phyloP scores from a whole-genome alignment of 2,888 invertebrate genomes.

The Theodoxus fluviatilis region DNA sequence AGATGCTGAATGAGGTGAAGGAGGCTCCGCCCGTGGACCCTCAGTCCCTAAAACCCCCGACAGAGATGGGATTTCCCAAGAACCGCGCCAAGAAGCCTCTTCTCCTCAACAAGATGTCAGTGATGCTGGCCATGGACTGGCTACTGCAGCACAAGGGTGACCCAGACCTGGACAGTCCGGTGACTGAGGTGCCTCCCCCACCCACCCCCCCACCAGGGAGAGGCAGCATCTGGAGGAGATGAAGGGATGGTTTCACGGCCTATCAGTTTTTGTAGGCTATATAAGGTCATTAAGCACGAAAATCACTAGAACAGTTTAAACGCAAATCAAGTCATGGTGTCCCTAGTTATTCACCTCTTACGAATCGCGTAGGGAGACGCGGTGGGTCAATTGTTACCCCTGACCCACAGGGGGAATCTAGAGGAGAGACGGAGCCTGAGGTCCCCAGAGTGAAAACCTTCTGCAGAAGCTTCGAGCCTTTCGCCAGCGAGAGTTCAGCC shows the following conservation, averaged over 20 bases:
- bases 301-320: too few species aligned
- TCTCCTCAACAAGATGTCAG: constrained; percentile 66
- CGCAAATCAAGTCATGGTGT: too few species aligned
- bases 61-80: constrained; percentile 74
- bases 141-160: constrained; percentile 69
- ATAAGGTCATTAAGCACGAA: too few species aligned
- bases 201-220: too few species aligned
- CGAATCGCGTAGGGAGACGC: too few species aligned
- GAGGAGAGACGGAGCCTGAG: constrained; percentile 36
- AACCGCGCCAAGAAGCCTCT: constrained; percentile 71
- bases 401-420: constrained; percentile 32
- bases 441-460: constrained; percentile 50
- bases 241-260: too few species aligned
- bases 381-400: too few species aligned
- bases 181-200: too few species aligned
- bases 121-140: constrained; percentile 72
- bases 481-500: constrained; percentile 62
- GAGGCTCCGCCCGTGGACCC: too few species aligned
- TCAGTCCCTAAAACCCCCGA: constrained; percentile 70
- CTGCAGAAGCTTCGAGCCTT: constrained; percentile 62
- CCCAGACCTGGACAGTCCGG: constrained; percentile 48
- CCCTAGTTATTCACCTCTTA: too few species aligned
- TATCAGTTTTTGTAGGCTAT: too few species aligned
- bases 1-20: constrained; percentile 50
- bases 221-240: too few species aligned